phyloP scores from a whole-genome alignment of 2,113 vertebrate genomes.

The Antechinus stuartii region DNA sequence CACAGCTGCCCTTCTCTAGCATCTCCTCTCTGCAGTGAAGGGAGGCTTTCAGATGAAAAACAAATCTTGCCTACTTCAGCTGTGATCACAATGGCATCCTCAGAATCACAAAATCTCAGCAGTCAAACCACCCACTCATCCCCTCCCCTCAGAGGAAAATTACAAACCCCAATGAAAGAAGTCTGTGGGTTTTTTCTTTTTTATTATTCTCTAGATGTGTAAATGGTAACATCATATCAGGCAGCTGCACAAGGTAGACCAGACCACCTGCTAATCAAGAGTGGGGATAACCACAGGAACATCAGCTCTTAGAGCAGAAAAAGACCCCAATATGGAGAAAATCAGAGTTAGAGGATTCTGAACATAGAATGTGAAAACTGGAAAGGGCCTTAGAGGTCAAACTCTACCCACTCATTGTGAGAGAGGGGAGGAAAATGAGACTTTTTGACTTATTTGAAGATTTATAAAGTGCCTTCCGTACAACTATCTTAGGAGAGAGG shows the following conservation, averaged over 20 bases:
- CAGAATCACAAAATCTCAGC: constrained; percentile 9
- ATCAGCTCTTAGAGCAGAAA: neutral
- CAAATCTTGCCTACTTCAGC: neutral
- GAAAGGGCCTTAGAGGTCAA: neutral
- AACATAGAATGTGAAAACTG: neutral
- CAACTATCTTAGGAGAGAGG: neutral
- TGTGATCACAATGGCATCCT: neutral
- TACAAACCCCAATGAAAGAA: neutral
- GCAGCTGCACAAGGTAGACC: neutral
- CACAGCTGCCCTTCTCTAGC: neutral
- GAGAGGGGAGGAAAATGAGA: neutral
- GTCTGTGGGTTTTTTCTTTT: neutral
- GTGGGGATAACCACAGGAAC: neutral
- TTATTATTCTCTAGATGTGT: neutral
- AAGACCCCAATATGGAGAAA: neutral
- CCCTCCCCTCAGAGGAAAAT: neutral
- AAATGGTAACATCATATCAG: neutral
- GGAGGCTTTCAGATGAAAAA: neutral
- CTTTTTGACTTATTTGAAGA: neutral
- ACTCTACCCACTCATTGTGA: neutral
- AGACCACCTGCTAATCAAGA: neutral
- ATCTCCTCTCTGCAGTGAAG: neutral
- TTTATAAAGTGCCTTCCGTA: neutral
- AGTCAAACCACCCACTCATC: neutral
- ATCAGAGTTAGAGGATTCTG: neutral